Base-by-base conservation (phyloP, 2,113 vertebrate species). In the Cryptotis parvus region DNA sequence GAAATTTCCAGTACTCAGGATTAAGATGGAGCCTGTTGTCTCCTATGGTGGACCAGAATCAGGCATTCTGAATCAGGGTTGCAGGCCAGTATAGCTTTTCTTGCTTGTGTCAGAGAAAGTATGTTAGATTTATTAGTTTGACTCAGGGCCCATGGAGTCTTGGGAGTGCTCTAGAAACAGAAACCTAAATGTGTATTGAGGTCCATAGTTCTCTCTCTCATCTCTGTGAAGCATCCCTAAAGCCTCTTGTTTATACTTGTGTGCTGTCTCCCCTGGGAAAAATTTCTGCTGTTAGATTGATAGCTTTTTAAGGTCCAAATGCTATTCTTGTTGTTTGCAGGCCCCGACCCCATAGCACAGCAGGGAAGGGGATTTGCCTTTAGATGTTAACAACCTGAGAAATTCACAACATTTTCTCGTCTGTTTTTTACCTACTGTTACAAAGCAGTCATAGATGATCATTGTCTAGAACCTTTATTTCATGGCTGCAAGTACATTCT, bases 1-100 rank as follows among this genome's bases (percentile, higher is more conserved):
- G 29, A 16, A 15, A 77, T 9, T 68, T 16, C 65, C 20, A 69
- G 83, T 55, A 22, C n/a, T 31, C 18, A 35, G 9, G 31, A 10
- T 75, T 11, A 29, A 70, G 55, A 83, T 33, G 7, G 55, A 69
- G 33, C 15, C 31, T 33, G n/a, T 33, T 73, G 18, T 37, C 9
- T 63, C 22, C 66, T 4, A 26, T 1, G 0, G n/a, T 4, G 16
- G 6, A 29, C 43, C 79, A n/a, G 61, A 41, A 7, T 76, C 37
- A 66, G 41, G n/a, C 4, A n/a, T n/a, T n/a, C n/a, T n/a, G n/a
- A n/a, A n/a, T n/a, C 12, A 18, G 27, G 37, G 41, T 1, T 24
- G 16, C 18, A 10, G 29, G 41, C n/a, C 1, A 33, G 1, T 43
- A 0, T 0, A 68, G 20, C 1, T 39, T 61, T 35, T 18, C 9